Base-by-base conservation (phyloP, 2,888 invertebrate species). In the Harpagoxenus sublaevis region DNA sequence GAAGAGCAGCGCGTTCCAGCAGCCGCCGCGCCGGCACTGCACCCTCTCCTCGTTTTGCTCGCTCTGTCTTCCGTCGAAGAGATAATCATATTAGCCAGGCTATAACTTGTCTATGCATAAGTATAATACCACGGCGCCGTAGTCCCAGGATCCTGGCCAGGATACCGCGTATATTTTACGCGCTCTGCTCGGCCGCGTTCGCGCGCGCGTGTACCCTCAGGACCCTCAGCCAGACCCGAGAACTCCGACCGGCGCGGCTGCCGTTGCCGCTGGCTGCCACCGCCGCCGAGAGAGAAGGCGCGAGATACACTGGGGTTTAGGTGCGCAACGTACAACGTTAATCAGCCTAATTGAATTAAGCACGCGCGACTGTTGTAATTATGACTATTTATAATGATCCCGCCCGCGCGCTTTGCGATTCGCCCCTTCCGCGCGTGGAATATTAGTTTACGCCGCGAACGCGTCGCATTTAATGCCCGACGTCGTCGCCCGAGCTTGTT, bases 371-470 rank as follows among this genome's bases (percentile, higher is more conserved):
- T 94, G 93, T 94, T 94, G 94, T 94, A 95, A 95, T 95, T 95
- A 94, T 94, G 94, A 95, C 94, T 94, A 95, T 95, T 95, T 95
- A 94, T 94, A 94, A 95, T 94, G 94, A 95, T 94, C 94, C 92
- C 90, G 86, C 88, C 79, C 77, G 84, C 83, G 81, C 85, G 86
- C 87, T 82, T 79, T 81, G 62, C 86, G 86, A 87, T 83, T 82
- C 86, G 60, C 55, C 84, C 83, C 78, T 62, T 62, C 81, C 71
- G 31, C 71, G 83, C 77, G 66, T 79, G 84, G 89, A 87, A 91
- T 89, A 90, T 90, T 90, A 89, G 89, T 89, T 91, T 90, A 90
- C 90, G 88, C 85, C 86, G 85, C 84, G 87, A 87, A 89, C 84
- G 88, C 71, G 65, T 81, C 82, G 71, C 81, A 75, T 70, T 86